A percentile compares a stretch with the other conserved stretches of the same genome.
These are phyloP conservation scores for Phrynosoma platyrhinos DNA, from an alignment of 2,113 vertebrate genomes.

Conservation along the genomic window DNA sequence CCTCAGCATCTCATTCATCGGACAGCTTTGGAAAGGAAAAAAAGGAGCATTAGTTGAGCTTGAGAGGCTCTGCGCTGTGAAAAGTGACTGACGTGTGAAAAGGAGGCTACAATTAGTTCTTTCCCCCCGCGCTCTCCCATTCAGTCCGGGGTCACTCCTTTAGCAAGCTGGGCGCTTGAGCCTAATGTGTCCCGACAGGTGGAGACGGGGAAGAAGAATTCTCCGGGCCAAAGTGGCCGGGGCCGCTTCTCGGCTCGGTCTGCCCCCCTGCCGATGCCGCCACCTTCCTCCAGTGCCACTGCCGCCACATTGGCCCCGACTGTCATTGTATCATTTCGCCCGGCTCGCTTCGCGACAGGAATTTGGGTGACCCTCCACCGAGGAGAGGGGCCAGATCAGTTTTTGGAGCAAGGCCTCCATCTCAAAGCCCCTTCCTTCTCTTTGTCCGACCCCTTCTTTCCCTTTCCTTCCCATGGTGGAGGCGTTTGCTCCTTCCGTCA, in stretches of 20 bases:
- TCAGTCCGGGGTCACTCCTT: constrained; percentile 79
- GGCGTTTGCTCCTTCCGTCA: constrained; percentile 78
- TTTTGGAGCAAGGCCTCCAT: neutral
- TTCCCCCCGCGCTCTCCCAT: constrained; percentile 81
- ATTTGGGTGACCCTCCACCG: constrained; percentile 74
- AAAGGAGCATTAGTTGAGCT: constrained; percentile 78
- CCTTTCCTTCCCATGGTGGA: constrained; percentile 52
- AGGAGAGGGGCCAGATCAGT: constrained; percentile 51
- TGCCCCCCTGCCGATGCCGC: neutral
- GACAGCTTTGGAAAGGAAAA: constrained; percentile 71
- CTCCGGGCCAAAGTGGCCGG: constrained; percentile 82
- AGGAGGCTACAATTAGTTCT: constrained; percentile 87
- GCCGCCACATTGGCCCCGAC: constrained; percentile 82
- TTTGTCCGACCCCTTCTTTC: neutral
- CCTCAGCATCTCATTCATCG: constrained; percentile 69
- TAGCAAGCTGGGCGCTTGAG: constrained; percentile 81
- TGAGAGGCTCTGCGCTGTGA: constrained; percentile 79
- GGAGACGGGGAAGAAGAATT: constrained; percentile 90
- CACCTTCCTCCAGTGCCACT: constrained; percentile 29
- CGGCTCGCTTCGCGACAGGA: constrained; percentile 65
- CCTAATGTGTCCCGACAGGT: constrained; percentile 86
- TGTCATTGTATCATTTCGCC: constrained; percentile 88
- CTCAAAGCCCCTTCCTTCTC: neutral
- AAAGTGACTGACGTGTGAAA: constrained; percentile 87
- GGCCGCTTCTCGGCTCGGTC: constrained; percentile 69